These are phyloP conservation scores for Mola mola DNA, from an alignment of 2,113 vertebrate genomes.

Conservation along the genomic window DNA sequence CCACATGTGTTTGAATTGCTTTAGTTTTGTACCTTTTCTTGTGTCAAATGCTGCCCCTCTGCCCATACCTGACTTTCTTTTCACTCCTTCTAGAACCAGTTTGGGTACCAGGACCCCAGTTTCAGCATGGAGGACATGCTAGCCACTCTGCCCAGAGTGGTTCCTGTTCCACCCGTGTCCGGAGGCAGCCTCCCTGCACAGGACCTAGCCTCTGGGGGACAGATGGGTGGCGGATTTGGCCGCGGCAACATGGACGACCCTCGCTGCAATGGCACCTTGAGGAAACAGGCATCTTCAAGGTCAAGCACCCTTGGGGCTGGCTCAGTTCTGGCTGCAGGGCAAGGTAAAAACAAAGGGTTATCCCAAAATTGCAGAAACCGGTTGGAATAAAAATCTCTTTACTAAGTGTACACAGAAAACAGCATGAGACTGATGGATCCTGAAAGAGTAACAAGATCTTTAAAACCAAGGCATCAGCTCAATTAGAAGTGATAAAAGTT, in stretches of 20 bases:
- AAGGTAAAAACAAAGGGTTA: constrained; percentile 56
- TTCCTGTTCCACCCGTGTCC: constrained; percentile 76
- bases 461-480: neutral
- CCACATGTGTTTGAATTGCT: neutral
- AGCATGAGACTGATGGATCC: too few relatives aligned
- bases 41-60: neutral
- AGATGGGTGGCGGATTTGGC: constrained; percentile 75
- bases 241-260: constrained; percentile 79
- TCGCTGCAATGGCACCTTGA: constrained; percentile 93
- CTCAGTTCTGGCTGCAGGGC: constrained; percentile 47
- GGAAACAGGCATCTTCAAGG: constrained; percentile 86
- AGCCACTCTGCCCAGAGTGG: constrained; percentile 78
- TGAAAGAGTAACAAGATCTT: neutral
- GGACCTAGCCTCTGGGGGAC: constrained; percentile 80
- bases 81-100: constrained; percentile 87
- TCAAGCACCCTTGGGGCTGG: constrained; percentile 58
- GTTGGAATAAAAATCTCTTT: neutral
- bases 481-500: neutral
- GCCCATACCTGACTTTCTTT: neutral
- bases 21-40: neutral
- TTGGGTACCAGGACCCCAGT: constrained; percentile 89
- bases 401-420: neutral
- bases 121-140: constrained; percentile 86
- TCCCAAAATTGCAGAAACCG: neutral
- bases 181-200: constrained; percentile 73